Conservation (phyloP, 2,888 invertebrate species). For the Galeopsomyia nigrocyanea region DNA sequence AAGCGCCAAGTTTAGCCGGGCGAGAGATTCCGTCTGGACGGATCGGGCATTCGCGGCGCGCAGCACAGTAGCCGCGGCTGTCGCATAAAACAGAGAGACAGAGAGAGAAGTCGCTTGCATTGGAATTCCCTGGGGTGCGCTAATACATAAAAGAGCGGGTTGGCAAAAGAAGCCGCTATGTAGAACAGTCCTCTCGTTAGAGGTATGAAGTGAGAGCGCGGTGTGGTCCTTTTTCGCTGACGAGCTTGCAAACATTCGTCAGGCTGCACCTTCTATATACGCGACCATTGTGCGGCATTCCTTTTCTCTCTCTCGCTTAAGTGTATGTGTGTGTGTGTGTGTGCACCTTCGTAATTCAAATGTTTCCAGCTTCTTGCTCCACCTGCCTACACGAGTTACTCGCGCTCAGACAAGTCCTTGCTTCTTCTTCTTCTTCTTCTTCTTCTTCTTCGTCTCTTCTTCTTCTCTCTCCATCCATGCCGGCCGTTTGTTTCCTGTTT, state of each 20-base stretch:
- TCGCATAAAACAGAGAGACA: constrained; percentile 24
- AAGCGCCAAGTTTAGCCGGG: constrained; percentile 29
- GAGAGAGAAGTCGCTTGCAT: constrained; percentile 41
- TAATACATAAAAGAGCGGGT: constrained; percentile 35
- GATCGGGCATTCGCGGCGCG: constrained; percentile 18
- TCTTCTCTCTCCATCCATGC: not conserved
- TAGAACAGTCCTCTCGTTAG: constrained; percentile 29
- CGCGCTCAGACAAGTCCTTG: constrained; percentile 33
- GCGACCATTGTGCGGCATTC: constrained; percentile 47
- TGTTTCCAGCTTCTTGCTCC: constrained; percentile 47
- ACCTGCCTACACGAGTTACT: constrained; percentile 43
- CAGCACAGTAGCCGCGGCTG: constrained; percentile 27
- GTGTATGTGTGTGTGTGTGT: not conserved
- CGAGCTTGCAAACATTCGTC: constrained; percentile 35
- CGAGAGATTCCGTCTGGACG: constrained; percentile 19
- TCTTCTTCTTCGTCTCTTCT: not conserved
- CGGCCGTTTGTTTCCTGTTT: not conserved
- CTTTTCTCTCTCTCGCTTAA: constrained; percentile 18
- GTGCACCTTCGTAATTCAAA: constrained; percentile 51
- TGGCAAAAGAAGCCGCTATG: constrained; percentile 8
- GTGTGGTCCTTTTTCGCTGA: constrained; percentile 35
- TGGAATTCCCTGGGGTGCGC: constrained; percentile 38
- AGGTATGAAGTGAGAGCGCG: constrained; percentile 32
- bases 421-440: not conserved
- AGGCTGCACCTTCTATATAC: constrained; percentile 13